Conservation (phyloP, 2,113 vertebrate genomes). For the Eleginops maclovinus region DNA sequence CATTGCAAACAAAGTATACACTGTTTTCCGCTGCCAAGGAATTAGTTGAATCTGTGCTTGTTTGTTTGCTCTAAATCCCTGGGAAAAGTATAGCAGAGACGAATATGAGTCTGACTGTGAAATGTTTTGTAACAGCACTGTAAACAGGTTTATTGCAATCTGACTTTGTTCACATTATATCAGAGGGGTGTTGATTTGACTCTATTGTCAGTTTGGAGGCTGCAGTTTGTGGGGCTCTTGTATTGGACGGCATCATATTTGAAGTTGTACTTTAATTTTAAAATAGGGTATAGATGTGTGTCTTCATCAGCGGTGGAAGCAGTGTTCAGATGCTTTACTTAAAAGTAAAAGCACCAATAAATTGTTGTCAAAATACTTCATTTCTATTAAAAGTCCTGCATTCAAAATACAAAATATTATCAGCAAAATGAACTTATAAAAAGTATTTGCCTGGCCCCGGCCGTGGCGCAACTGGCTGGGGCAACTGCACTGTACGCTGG, state of each 20-base stretch:
- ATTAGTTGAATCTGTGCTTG: not conserved
- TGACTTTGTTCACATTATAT: not conserved
- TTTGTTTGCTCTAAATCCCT: conserved; percentile 1
- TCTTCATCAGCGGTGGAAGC: not conserved
- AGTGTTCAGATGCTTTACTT: not conserved
- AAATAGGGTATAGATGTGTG: not conserved
- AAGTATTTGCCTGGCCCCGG: too few relatives aligned
- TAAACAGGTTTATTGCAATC: not conserved
- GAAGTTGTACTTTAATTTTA: not conserved
- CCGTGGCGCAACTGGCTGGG: too few relatives aligned
- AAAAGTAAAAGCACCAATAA: too few relatives aligned
- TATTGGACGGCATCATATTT: not conserved
- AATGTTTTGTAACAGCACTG: not conserved
- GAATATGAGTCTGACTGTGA: not conserved
- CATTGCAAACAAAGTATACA: not conserved
- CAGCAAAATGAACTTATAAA: too few relatives aligned
- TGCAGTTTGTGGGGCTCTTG: not conserved
- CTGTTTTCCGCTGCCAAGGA: not conserved
- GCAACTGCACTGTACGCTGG: too few relatives aligned
- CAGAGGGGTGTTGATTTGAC: not conserved
- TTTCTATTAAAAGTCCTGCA: too few relatives aligned
- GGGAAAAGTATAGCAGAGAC: not conserved
- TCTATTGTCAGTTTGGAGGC: not conserved
- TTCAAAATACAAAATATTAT: too few relatives aligned
- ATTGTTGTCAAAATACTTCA: too few relatives aligned